Evolutionary conservation across 2,797 vertebrate species (phyloP).

Genomic region (Enteromius afrohamiltoni): DNA sequence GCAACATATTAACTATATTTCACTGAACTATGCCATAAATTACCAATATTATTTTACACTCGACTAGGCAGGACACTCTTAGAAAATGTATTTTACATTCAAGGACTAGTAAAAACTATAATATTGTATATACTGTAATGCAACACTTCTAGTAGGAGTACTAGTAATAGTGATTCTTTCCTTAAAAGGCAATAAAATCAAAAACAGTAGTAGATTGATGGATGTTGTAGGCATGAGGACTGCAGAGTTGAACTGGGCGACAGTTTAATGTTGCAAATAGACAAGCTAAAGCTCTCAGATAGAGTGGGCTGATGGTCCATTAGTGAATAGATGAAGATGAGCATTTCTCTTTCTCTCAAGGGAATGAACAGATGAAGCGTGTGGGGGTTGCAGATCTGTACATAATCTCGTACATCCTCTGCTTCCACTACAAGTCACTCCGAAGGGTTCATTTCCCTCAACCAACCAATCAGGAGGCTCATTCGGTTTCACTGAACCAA

Average conservation of each 20-base stretch:
- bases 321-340: conserved; percentile 13
- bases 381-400: neutral
- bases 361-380: conserved; percentile 16
- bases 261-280: conserved; percentile 26
- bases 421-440: neutral
- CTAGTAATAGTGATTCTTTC: neutral
- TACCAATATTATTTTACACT: neutral
- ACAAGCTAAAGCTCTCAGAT: conserved; percentile 16
- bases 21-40: neutral
- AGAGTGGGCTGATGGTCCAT: conserved; percentile 18
- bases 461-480: neutral
- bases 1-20: neutral
- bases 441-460: neutral
- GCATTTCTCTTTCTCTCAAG: neutral
- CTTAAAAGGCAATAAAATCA: neutral
- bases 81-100: neutral
- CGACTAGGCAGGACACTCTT: neutral
- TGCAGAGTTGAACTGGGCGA: neutral
- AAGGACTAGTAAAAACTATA: neutral
- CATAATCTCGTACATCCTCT: conserved; percentile 3
- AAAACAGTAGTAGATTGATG: neutral
- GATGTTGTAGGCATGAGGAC: neutral
- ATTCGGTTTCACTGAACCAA: neutral
- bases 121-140: neutral
- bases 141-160: neutral